Evolutionary conservation across 1,140 invertebrate genomes (phyloP).

Genomic region (Drosophila obscura): DNA sequence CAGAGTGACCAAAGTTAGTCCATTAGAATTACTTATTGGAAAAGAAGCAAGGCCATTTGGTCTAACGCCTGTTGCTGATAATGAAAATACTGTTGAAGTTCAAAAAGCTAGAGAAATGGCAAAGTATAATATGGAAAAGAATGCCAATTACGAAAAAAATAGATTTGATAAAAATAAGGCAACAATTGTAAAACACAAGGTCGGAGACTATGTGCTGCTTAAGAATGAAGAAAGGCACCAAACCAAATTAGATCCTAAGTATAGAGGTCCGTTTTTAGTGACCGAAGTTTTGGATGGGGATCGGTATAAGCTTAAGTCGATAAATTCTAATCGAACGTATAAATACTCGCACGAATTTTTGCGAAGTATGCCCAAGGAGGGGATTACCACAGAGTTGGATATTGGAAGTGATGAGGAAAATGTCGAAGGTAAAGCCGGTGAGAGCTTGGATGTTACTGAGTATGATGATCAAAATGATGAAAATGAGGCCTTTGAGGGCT

Average conservation of each 20-base stretch:
- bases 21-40: conserved; percentile 33
- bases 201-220: no score
- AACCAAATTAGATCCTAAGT: no score
- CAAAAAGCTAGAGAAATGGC: no score
- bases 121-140: conserved; percentile 32
- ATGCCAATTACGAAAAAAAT: conserved; percentile 20
- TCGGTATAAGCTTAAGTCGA: conserved; percentile 12
- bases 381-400: conserved; percentile 1
- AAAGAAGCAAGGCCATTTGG: conserved; percentile 23
- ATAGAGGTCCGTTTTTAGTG: no score
- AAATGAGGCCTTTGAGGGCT: no score
- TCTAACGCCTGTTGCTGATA: conserved; percentile 12
- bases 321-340: conserved; percentile 13
- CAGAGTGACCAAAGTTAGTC: conserved; percentile 56
- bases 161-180: conserved; percentile 14
- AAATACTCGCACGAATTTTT: conserved; percentile 26
- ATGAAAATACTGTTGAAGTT: background rate
- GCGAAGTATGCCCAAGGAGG: conserved; percentile 2
- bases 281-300: background rate
- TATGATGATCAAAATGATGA: no score
- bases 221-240: no score
- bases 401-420: background rate
- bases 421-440: background rate
- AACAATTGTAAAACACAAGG: no score
- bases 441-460: background rate